Base-by-base conservation (phyloP, 1,140 invertebrate species). In the Theocolax elegans region DNA sequence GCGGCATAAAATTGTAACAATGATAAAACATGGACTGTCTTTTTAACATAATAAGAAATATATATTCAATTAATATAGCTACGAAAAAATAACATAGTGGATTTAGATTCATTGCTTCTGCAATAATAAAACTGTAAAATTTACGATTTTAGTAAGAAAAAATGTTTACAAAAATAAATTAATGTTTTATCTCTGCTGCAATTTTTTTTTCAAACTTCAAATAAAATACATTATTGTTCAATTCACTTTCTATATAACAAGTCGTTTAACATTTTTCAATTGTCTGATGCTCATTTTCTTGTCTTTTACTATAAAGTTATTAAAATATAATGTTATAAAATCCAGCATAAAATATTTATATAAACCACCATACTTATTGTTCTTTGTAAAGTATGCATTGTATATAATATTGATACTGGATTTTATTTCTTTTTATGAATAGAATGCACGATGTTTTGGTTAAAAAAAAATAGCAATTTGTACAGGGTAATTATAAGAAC, bases 1-100 rank as follows among this genome's bases (percentile, higher is more conserved):
- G 8, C 1, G n/a, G 13, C 38, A 21, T 17, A 15, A 49, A 67
- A 59, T 49, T 59, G 27, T 49, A 59, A 51, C 21, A 27, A 59
- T 59, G 42, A 59, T 49, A 48, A 59, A 67, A 49, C 40, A 35
- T 40, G 35, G 44, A 67, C 38, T 67, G 38, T 59, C 42, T 49
- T 59, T 25, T 17, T 46, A 59, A 40, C 19, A 25, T 10, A 4
- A 23, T 42, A 59, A 19, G n/a, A 35, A 56, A 35, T 27, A n/a
- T n/a, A 12, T 23, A 54, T 31, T 25, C 21, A 51, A 66, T 44
- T 53, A 54, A 42, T 46, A 53, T 19, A 56, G n/a, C 42, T 13
- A 56, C 46, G 35, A 44, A 10, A 53, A 3, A 38, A 35, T 27
- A 49, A 51, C n/a, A 9, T 40, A 64, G 29, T 60, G 15, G 27